Percentiles rank a stretch among this genome's conserved stretches.
These are phyloP conservation scores for Drosophila seguyi DNA, from an alignment of 1,140 invertebrate genomes.

Conservation along the genomic window DNA sequence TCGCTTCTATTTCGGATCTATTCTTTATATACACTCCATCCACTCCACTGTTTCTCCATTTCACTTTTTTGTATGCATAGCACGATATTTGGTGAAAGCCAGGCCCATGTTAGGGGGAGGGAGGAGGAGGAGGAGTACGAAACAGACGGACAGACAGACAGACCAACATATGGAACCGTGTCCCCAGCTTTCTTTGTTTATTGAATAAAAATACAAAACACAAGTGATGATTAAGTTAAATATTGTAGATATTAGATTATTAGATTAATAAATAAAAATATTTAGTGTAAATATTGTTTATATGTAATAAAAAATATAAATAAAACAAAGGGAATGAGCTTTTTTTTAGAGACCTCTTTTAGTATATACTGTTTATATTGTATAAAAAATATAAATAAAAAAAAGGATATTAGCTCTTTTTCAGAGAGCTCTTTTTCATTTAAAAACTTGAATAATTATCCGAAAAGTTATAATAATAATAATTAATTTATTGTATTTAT, in stretches of 20 bases:
- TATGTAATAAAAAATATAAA: too few relatives aligned
- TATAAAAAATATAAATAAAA: too few relatives aligned
- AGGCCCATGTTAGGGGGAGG: slow-evolving; percentile 53
- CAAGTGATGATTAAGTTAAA: background rate
- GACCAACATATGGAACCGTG: slow-evolving; percentile 13
- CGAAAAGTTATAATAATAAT: too few relatives aligned
- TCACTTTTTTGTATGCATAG: slow-evolving; percentile 62
- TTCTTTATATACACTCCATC: slow-evolving; percentile 14
- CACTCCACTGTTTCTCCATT: slow-evolving; percentile 12
- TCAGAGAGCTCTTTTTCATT: too few relatives aligned
- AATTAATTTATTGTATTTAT: background rate
- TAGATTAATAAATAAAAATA: too few relatives aligned
- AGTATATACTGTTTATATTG: too few relatives aligned
- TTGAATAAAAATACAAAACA: background rate
- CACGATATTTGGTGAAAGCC: slow-evolving; percentile 75
- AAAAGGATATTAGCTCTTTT: too few relatives aligned
- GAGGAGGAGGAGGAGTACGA: slow-evolving; percentile 27
- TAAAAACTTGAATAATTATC: too few relatives aligned
- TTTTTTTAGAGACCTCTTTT: too few relatives aligned
- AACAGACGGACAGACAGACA: slow-evolving; percentile 18
- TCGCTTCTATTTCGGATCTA: slow-evolving; percentile 32
- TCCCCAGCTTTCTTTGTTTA: background rate
- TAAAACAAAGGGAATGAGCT: too few relatives aligned
- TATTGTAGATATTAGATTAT: too few relatives aligned
- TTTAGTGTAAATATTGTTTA: too few relatives aligned